phyloP scores from a whole-genome alignment of 2,113 vertebrate species.

The Forbesichthys papilliferus region DNA sequence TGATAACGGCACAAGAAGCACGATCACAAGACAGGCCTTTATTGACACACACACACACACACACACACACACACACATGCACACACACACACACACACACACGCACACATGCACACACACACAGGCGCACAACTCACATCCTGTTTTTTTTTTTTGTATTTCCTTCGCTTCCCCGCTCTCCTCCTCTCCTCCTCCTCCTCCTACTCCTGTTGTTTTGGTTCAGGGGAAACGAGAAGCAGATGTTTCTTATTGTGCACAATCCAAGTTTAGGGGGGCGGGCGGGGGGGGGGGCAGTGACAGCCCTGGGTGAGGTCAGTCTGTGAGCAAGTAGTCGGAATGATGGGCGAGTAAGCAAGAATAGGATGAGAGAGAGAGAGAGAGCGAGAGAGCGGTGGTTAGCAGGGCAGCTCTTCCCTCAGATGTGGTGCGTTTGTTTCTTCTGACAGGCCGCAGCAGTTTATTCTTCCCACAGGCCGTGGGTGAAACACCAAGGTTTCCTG shows the following conservation, averaged over 20 bases:
- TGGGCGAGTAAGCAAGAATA: constrained; percentile 4
- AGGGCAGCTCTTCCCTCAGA: constrained; percentile 23
- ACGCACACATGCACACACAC: constrained; percentile 12
- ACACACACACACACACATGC: background rate
- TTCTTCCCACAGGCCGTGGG: constrained; percentile 23
- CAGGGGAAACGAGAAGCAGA: constrained; percentile 78
- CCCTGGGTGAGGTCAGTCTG: constrained; percentile 33
- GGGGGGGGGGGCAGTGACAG: constrained; percentile 8
- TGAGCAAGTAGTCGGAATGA: background rate
- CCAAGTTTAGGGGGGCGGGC: constrained; percentile 29
- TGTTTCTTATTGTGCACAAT: constrained; percentile 77
- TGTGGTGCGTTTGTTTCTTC: constrained; percentile 33
- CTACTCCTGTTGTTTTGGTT: constrained; percentile 73
- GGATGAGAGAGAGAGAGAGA: constrained; percentile 13
- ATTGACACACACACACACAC: too few relatives aligned
- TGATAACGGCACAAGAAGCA: too few relatives aligned
- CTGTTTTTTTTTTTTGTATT: constrained; percentile 28
- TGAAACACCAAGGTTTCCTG: constrained; percentile 41
- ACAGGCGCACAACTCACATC: constrained; percentile 20
- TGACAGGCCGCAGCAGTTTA: constrained; percentile 36
- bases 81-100: constrained; percentile 12
- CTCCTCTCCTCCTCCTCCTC: constrained; percentile 39
- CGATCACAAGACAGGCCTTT: too few relatives aligned
- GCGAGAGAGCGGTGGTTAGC: constrained; percentile 33
- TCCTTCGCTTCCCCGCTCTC: constrained; percentile 8